Base-by-base conservation (phyloP, 2,113 vertebrate species). In the Sinocyclocheilus anshuiensis region DNA sequence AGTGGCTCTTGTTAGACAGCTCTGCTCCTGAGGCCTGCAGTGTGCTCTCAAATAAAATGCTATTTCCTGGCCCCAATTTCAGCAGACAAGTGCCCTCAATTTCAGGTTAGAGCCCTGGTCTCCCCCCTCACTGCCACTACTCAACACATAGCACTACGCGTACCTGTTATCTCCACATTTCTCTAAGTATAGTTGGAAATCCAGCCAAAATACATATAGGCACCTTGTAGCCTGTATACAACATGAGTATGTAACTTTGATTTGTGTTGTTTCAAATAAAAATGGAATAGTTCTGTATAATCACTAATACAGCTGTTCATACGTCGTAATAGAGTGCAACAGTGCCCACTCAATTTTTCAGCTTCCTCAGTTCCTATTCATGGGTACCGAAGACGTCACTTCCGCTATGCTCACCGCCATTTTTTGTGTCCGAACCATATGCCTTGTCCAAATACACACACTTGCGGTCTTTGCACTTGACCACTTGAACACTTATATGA, bases 21-120 rank as follows among this genome's bases (percentile, higher is more conserved):
- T 11, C 65, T 81, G 80, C 50, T 75, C 84, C 88, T 82, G 63
- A 84, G 86, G 75, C 67, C 89, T 86, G 84, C 83, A 90, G 89
- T 88, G 88, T 86, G 77, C 81, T 90, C 89, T 90, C 90, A 85
- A 89, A 90, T 89, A 88, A 93, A 94, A 93, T 87, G 87, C 88
- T 88, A 91, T 92, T 85, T 88, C 88, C 86, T 90, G 90, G 90
- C 92, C 93, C 33, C 93, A 92, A 92, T 93, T 91, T 92, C 90
- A 76, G 86, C 85, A 55, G 85, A 90, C 90, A 91, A 86, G 90
- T 91, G 92, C 91, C 90, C 89, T 90, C 92, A 91, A 90, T 92
- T 92, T 93, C 84, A 89, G 86, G 87, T 87, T 88, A 61, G 88
- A 89, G 91, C 87, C 84, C 55, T n/a, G 29, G 33, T 6, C 69